Evolutionary conservation across 2,888 invertebrate genomes (phyloP).

Genomic region (Agrochola lota): DNA sequence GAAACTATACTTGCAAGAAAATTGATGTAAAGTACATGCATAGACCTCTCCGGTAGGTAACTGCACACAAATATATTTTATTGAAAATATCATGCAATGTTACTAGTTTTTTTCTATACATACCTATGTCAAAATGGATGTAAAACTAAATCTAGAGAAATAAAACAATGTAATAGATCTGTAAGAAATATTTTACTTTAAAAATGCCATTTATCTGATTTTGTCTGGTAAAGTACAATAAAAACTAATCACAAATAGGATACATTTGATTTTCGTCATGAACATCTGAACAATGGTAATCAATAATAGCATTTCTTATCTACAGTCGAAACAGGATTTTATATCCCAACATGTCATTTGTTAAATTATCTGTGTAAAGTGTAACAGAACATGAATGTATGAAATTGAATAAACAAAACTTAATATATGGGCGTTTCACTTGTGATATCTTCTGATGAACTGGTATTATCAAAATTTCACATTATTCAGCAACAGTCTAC

Average conservation of each 20-base stretch:
- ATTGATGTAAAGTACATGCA: slow-evolving; percentile 29
- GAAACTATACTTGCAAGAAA: slow-evolving; percentile 37
- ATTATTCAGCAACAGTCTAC: slow-evolving; percentile 8
- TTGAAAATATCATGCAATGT: slow-evolving; percentile 38
- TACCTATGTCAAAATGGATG: slow-evolving; percentile 3
- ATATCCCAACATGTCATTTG: slow-evolving; percentile 43
- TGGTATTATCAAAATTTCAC: slow-evolving; percentile 25
- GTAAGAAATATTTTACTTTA: slow-evolving; percentile 39
- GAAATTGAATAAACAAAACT: slow-evolving; percentile 79
- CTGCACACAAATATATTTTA: slow-evolving; percentile 23
- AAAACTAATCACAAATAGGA: slow-evolving; percentile 14
- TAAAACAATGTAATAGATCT: slow-evolving; percentile 34
- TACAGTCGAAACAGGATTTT: slow-evolving; percentile 32
- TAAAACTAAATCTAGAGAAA: slow-evolving; percentile 21
- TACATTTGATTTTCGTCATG: slow-evolving; percentile 25
- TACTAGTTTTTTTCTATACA: slow-evolving; percentile 21
- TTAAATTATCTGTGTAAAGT: slow-evolving; percentile 39
- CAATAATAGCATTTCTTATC: slow-evolving; percentile 52
- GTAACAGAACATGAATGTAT: slow-evolving; percentile 51
- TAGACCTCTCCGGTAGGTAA: slow-evolving; percentile 8
- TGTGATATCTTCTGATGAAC: slow-evolving; percentile 25
- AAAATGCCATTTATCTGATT: slow-evolving; percentile 37
- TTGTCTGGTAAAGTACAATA: slow-evolving; percentile 43
- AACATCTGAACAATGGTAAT: slow-evolving; percentile 26
- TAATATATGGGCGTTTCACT: slow-evolving; percentile 38